Evolutionary conservation across 2,888 invertebrate genomes (phyloP), one percentile per base, ranked within the genome.

Genomic region (Schrankia costaestrigalis): DNA sequence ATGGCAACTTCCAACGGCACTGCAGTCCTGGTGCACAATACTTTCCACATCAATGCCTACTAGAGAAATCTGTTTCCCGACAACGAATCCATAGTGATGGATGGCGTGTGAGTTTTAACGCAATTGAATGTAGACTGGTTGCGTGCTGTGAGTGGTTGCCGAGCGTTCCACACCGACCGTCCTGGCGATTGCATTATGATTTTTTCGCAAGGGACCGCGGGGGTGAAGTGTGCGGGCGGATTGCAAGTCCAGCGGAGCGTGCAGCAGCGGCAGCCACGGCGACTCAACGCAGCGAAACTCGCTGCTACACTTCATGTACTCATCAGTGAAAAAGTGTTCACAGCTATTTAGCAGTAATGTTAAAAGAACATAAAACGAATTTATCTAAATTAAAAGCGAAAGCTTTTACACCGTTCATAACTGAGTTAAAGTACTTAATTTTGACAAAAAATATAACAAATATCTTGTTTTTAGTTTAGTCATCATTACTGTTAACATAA

Each of bases 141-240:
- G 78, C 81, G 84, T 85, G 84, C 74, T 78, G 74, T 68, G 69
- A 68, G 67, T 72, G 77, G 75, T 78, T 70, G 77, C 67, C 68
- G 71, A 77, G 77, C 84, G 85, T 84, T 83, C 85, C 83, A 85
- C 85, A 72, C 80, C 82, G 78, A 64, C 85, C 82, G 84, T 82
- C 84, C 85, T 78, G 84, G 77, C 84, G 81, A 83, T 86, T 86
- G 87, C 87, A 85, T 85, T 85, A 85, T 84, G 78, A 78, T 84
- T 85, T 80, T 80, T 86, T 85, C 85, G 85, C 86, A 85, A 86
- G 84, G 84, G 85, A 79, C 77, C 74, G 76, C 76, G 78, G 83
- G 74, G 78, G 77, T 66, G 79, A 73, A 66, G 69, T 62, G 43
- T 66, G 59, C 41, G 69, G 42, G 71, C 71, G 67, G 68, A n/a